A percentile compares a stretch with the other conserved stretches of the same genome.
Evolutionary conservation across 2,113 vertebrate genomes (phyloP).

Genomic region (Dromiciops gliroides): DNA sequence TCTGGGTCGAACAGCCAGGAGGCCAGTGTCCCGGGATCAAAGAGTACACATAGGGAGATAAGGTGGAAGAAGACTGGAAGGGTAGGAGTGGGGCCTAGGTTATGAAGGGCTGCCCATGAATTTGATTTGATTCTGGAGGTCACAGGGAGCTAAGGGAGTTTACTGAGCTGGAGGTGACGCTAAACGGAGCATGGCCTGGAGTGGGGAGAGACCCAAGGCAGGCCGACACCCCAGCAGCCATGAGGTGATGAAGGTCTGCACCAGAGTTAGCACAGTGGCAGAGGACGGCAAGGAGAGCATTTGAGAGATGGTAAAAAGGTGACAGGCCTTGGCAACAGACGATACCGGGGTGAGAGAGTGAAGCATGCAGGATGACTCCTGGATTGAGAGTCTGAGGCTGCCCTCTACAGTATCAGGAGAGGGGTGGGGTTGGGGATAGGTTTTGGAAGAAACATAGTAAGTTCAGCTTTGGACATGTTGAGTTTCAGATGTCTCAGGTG

Average conservation of each 20-base stretch:
- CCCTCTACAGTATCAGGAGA: no score
- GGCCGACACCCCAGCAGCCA: not conserved
- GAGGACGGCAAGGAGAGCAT: no score
- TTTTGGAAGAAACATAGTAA: not conserved
- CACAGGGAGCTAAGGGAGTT: not conserved
- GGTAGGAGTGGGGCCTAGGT: not conserved
- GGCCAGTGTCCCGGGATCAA: no score
- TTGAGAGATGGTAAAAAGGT: not conserved
- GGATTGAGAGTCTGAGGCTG: not conserved
- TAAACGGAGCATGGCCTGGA: not conserved
- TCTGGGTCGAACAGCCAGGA: not conserved
- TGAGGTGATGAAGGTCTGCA: no score
- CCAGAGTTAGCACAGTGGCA: no score
- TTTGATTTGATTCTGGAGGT: not conserved
- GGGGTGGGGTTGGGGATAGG: not conserved
- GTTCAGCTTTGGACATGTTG: not conserved
- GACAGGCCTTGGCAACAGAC: not conserved
- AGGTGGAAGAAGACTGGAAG: no score
- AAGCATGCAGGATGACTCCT: not conserved
- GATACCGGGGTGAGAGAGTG: not conserved
- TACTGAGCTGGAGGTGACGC: not conserved
- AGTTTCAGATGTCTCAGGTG: not conserved
- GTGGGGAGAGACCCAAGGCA: no score
- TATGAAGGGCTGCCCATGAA: not conserved
- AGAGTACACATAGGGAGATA: no score